Conservation (phyloP, 2,113 vertebrate genomes). For the Saccopteryx bilineata region DNA sequence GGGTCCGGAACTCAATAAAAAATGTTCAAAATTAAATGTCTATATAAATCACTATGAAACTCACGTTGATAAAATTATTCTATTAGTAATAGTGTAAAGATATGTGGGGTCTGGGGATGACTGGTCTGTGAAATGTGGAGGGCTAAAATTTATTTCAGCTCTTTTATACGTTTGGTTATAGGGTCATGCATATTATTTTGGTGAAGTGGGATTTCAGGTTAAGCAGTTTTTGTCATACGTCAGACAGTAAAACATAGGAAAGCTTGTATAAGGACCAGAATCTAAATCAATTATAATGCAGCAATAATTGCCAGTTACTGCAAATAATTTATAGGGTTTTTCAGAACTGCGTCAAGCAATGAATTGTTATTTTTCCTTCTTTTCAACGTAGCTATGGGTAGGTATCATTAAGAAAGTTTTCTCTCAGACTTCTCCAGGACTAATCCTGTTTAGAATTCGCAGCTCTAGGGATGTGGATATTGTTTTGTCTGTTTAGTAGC, state of each 20-base stretch:
- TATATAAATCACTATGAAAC: background rate
- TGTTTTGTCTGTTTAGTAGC: background rate
- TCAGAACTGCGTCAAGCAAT: background rate
- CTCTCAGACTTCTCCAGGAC: background rate
- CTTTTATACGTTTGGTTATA: background rate
- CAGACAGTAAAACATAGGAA: background rate
- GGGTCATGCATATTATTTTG: background rate
- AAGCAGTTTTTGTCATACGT: background rate
- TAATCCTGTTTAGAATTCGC: background rate
- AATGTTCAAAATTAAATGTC: background rate
- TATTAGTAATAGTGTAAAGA: background rate
- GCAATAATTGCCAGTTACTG: background rate
- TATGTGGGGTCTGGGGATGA: background rate
- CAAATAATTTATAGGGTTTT: background rate
- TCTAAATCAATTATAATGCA: background rate
- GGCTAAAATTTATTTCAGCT: slow-evolving; percentile 2
- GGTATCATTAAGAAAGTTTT: background rate
- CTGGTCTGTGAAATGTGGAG: background rate
- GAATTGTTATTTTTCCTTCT: background rate
- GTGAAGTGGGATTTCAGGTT: slow-evolving; percentile 6
- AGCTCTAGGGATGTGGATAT: background rate
- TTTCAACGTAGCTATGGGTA: background rate
- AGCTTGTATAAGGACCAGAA: background rate
- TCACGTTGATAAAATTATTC: background rate
- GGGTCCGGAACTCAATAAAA: background rate